Conservation (phyloP, 2,888 invertebrate genomes). For the Trachelus tabidus region DNA sequence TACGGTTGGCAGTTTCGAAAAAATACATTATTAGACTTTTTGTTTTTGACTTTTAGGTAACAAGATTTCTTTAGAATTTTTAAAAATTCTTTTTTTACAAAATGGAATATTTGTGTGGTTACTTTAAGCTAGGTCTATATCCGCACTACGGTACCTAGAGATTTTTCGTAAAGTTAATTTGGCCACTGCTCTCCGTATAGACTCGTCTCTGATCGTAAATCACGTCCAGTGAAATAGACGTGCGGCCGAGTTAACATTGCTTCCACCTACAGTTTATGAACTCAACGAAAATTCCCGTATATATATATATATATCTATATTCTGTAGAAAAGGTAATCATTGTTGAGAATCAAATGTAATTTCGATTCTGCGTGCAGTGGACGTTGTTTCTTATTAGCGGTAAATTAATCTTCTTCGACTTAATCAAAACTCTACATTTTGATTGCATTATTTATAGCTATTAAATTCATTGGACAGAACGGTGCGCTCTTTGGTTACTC, state of each 20-base stretch:
- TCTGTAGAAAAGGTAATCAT: not conserved
- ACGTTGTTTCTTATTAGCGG: slow-evolving; percentile 20
- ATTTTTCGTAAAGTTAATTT: not conserved
- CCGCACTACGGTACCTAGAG: no score
- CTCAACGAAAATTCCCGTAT: not conserved
- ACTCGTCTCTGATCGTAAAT: slow-evolving; percentile 12
- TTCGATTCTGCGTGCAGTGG: not conserved
- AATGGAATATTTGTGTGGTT: not conserved
- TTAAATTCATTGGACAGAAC: slow-evolving; percentile 17
- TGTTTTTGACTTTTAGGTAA: no score
- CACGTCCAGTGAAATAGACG: slow-evolving; percentile 10
- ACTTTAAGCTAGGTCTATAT: not conserved
- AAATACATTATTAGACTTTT: no score
- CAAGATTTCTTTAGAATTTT: no score
- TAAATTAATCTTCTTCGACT: slow-evolving; percentile 11
- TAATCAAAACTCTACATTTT: slow-evolving; percentile 27
- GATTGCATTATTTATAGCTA: slow-evolving; percentile 41
- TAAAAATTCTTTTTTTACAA: no score
- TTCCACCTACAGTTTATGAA: not conserved
- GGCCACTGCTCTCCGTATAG: not conserved
- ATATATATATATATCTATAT: not conserved
- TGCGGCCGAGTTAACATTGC: not conserved
- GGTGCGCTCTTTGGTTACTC: not conserved
- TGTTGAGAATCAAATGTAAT: not conserved
- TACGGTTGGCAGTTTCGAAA: no score